Evolutionary conservation across 2,797 vertebrate species (phyloP), one percentile per base, ranked within the genome.

Genomic region (Oreonectes daqikongensis): DNA sequence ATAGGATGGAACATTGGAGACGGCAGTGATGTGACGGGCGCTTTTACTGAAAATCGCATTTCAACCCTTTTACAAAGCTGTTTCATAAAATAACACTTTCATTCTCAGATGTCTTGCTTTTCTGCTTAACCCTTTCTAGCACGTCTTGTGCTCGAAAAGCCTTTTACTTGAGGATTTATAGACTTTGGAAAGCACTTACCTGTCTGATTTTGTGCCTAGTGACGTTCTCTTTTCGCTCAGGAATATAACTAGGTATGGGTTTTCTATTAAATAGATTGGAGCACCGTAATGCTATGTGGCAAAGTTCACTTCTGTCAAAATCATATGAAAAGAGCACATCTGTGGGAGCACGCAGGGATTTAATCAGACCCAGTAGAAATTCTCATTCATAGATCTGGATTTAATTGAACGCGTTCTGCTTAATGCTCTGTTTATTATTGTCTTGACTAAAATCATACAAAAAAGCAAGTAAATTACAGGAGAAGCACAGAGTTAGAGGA

Each of bases 271-370:
- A 55, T 35, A 20, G 57, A 55, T 46, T 22, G 28, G 11, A 72
- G 61, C 22, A 26, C 26, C 1, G 17, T 32, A 55, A 64, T 30
- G 50, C 6, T 69, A 22, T 50, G 46, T 18, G 18, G 20, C 18
- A 35, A 40, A 63, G 24, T 65, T 66, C 28, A 42, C 18, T 69
- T 61, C 7, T 22, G 32, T 69, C 55, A 78, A 24, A 52, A 40
- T 26, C 10, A 18, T 12, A 20, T 18, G 17, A 26, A 72, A 65
- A 65, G 20, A 32, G 26, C 72, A 63, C 83, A 81, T 80, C 72
- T 72, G 60, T 68, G 75, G 77, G 64, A 40, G 77, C 1, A 10
- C 38, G 81, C 69, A 52, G 75, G 71, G 52, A 72, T 77, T 82
- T 76, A 46, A 68, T 75, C 38, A 35, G 26, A 11, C 26, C 9